Conservation (phyloP, 2,113 vertebrate species). For the Myotis yumanensis region DNA sequence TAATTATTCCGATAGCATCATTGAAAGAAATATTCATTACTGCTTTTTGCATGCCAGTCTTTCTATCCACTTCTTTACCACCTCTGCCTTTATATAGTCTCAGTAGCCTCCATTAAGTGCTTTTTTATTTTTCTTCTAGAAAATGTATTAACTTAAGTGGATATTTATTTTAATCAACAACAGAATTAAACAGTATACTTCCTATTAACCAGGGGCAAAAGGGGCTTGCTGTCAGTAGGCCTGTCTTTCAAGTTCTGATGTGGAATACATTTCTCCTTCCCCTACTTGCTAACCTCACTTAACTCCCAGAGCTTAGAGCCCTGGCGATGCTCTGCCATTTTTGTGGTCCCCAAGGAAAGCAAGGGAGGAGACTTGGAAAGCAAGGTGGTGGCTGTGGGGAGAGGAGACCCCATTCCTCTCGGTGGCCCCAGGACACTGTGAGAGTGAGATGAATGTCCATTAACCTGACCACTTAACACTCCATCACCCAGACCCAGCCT, state of each 20-base stretch:
- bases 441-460: background rate
- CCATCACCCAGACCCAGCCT: background rate
- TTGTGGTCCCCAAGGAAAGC: background rate
- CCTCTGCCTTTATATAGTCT: background rate
- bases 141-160: background rate
- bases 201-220: background rate
- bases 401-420: background rate
- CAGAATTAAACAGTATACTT: constrained; percentile 27
- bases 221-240: background rate
- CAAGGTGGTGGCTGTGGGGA: constrained; percentile 4
- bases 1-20: background rate
- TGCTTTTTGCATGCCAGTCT: background rate
- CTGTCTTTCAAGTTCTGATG: background rate
- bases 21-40: background rate
- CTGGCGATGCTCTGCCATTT: background rate
- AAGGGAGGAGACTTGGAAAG: background rate
- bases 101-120: background rate
- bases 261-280: background rate
- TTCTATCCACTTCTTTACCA: background rate
- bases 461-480: constrained; percentile 19
- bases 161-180: background rate
- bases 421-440: background rate
- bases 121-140: constrained; percentile 30
- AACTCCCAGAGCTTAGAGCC: background rate
- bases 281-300: background rate